Base-by-base conservation (phyloP, 2,113 vertebrate genomes). In the Thalassoma bifasciatum region DNA sequence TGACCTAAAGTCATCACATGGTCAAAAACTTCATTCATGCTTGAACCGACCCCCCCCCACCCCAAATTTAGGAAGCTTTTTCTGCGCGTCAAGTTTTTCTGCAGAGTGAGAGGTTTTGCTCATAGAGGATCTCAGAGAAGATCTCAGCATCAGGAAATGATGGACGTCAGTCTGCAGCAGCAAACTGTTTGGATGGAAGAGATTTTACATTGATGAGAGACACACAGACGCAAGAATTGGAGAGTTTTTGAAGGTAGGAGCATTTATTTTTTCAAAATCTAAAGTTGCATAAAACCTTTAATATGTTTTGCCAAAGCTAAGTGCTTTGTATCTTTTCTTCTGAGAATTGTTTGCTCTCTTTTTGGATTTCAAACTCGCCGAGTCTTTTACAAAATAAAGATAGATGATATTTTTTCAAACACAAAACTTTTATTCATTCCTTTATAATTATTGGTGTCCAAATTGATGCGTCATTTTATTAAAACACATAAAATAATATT, bases 241-340 rank as follows among this genome's bases (percentile, higher is more conserved):
- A 71, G 22, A 50, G 59, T 60, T 46, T 54, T 52, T 75, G 54
- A 77, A 90, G 91, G 89, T 89, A 88, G 49, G 88, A 76, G 42
- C 1, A 0, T 57, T 78, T 44, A 1, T 75, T 49, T 8, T 11
- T 38, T 51, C 5, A 11, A 1, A 23, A 22, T 67, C 0, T 59
- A 53, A 17, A 46, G 53, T 51, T 10, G 51, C 57, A 82, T 37
- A 67, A 53, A 23, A 67, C 9, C 50, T 34, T 54, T 54, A 21
- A 21, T 72, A 21, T 49, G 24, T 8, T 24, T 24, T 62, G 10
- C 5, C 13, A 37, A 36, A 22, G 17, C 7, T 13, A 21, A 9
- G 10, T 19, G 11, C 34, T 23, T 63, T 23, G 10, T 44, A 17
- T 42, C 1, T 12, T 26, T 12, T 44, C 17, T 19, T 21, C 1